These are phyloP conservation scores for Aegithalos caudatus DNA, from an alignment of 2,113 vertebrate species.

Conservation along the genomic window DNA sequence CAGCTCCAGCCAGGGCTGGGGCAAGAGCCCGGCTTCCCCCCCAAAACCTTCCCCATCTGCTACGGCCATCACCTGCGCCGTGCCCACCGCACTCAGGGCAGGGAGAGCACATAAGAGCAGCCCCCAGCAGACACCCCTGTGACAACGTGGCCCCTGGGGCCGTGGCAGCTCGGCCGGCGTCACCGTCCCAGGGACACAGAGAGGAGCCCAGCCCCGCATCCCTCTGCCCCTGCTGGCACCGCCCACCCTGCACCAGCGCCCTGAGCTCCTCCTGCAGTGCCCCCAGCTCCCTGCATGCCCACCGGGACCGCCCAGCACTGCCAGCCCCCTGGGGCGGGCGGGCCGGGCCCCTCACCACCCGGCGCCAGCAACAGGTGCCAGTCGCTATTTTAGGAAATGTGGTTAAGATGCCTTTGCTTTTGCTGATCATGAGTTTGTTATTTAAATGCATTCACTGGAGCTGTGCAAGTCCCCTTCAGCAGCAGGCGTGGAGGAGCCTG, in stretches of 20 bases:
- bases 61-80: not conserved
- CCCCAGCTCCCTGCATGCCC: not conserved
- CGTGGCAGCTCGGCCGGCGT: accelerated
- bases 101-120: not conserved
- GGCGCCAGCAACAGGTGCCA: not conserved
- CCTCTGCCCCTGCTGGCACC: not conserved
- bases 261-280: not conserved
- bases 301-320: accelerated
- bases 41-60: not conserved
- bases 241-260: not conserved
- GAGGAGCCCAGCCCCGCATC: not conserved
- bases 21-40: not conserved
- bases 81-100: not conserved
- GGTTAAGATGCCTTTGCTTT: slow-evolving; percentile 29
- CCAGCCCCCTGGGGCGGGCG: not conserved
- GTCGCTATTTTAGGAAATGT: slow-evolving; percentile 7
- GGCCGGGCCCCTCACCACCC: not conserved
- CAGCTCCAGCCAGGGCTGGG: not conserved
- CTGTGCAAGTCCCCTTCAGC: not conserved
- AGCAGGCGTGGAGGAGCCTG: not conserved
- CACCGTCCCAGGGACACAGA: accelerated
- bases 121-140: not conserved
- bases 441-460: slow-evolving; percentile 3
- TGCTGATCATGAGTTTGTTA: slow-evolving; percentile 14
- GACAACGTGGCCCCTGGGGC: not conserved